Conservation (phyloP, 2,888 invertebrate genomes). For the Tholera decimalis region DNA sequence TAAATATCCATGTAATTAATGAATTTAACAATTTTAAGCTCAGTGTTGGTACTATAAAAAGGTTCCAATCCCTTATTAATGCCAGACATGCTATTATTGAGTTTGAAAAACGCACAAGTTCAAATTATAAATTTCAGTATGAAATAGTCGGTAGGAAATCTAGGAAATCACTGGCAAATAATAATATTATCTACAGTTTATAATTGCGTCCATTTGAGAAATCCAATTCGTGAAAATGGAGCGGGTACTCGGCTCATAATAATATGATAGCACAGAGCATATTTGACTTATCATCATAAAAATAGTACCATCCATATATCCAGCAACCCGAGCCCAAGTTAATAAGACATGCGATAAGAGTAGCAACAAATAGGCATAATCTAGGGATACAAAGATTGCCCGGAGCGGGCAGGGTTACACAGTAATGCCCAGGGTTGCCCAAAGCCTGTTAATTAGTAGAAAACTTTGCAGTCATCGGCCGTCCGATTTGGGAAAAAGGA, state of each 20-base stretch:
- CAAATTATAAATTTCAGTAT: no score
- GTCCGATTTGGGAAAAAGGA: conserved; percentile 49
- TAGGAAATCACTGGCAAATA: background rate
- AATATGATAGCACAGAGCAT: background rate
- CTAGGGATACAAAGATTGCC: conserved; percentile 48
- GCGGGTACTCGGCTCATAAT: background rate
- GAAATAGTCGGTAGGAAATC: background rate
- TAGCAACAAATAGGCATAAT: conserved; percentile 67
- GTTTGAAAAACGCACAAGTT: no score
- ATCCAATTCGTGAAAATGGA: background rate
- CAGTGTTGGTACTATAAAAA: no score
- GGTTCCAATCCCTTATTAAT: no score
- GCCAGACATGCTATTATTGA: no score
- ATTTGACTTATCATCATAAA: background rate
- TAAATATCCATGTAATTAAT: background rate
- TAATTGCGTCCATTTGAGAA: background rate
- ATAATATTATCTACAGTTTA: background rate
- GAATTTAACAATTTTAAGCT: no score
- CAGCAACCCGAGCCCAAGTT: background rate
- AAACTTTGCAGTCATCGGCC: conserved; percentile 75
- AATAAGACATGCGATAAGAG: conserved; percentile 42
- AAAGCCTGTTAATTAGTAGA: conserved; percentile 77
- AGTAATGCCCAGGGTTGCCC: conserved; percentile 56
- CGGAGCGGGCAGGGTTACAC: conserved; percentile 54
- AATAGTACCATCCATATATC: background rate